A percentile compares a stretch with the other conserved stretches of the same genome.
These are phyloP conservation scores for Oncorhynchus mykiss DNA, from an alignment of 2,113 vertebrate species.

Conservation along the genomic window DNA sequence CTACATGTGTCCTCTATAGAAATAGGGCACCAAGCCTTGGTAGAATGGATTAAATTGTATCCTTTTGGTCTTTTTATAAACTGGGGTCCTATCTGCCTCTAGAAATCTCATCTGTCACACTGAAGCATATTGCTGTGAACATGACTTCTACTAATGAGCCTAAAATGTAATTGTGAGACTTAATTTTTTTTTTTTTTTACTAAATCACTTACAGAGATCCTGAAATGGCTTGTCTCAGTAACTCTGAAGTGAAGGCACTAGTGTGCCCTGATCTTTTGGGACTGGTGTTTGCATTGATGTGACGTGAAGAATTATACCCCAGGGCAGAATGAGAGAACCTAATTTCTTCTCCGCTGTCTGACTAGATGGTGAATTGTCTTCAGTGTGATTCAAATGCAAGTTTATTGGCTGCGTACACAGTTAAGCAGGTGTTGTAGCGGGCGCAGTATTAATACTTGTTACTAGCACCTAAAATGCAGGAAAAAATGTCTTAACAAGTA, in stretches of 20 bases:
- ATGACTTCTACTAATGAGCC: neutral
- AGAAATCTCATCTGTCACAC: neutral
- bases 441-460: too few species aligned
- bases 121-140: neutral
- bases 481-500: too few species aligned
- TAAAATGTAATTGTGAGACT: constrained; percentile 18
- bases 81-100: constrained; percentile 26
- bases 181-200: too few species aligned
- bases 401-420: too few species aligned
- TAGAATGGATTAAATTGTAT: constrained; percentile 17
- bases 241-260: constrained; percentile 46
- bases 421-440: too few species aligned
- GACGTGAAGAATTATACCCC: constrained; percentile 68
- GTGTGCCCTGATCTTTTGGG: constrained; percentile 59
- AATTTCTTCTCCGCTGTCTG: constrained; percentile 64
- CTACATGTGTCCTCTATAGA: constrained; percentile 30
- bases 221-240: constrained; percentile 35
- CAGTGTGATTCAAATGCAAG: constrained; percentile 30
- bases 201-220: constrained; percentile 2
- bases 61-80: constrained; percentile 2
- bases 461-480: too few species aligned
- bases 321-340: constrained; percentile 65
- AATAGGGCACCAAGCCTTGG: constrained; percentile 2
- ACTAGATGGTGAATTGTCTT: constrained; percentile 64
- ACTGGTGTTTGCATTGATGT: constrained; percentile 5